These are phyloP conservation scores for Hypomecis punctinalis DNA, from an alignment of 2,888 invertebrate species.

Conservation along the genomic window DNA sequence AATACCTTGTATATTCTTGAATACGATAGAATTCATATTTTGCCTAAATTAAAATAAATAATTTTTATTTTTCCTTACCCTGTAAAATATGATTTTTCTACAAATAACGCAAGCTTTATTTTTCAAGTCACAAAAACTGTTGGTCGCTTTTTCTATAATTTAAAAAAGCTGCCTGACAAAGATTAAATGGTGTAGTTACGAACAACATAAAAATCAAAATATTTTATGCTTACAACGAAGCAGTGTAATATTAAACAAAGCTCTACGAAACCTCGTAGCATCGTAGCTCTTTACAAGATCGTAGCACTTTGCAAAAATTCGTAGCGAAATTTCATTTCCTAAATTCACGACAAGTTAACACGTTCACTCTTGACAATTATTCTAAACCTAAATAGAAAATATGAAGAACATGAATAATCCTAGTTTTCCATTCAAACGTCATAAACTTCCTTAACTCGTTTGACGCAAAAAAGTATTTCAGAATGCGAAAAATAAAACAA, in stretches of 20 bases:
- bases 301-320: neutral
- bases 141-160: no score
- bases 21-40: no score
- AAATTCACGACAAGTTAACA: slow-evolving; percentile 6
- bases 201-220: neutral
- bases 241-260: neutral
- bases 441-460: slow-evolving; percentile 11
- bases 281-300: neutral
- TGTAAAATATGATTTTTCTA: no score
- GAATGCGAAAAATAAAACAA: slow-evolving; percentile 8
- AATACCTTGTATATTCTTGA: neutral
- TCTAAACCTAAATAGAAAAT: no score
- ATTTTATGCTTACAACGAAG: neutral
- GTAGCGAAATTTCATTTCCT: neutral
- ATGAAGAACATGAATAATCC: no score
- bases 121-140: no score
- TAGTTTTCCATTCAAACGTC: slow-evolving; percentile 19
- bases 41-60: no score
- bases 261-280: slow-evolving; percentile 6
- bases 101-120: no score
- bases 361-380: no score
- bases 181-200: neutral
- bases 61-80: no score
- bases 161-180: neutral
- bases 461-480: slow-evolving; percentile 16